Base-by-base conservation (phyloP, 2,888 invertebrate species). In the Strigamia transsilvanica region DNA sequence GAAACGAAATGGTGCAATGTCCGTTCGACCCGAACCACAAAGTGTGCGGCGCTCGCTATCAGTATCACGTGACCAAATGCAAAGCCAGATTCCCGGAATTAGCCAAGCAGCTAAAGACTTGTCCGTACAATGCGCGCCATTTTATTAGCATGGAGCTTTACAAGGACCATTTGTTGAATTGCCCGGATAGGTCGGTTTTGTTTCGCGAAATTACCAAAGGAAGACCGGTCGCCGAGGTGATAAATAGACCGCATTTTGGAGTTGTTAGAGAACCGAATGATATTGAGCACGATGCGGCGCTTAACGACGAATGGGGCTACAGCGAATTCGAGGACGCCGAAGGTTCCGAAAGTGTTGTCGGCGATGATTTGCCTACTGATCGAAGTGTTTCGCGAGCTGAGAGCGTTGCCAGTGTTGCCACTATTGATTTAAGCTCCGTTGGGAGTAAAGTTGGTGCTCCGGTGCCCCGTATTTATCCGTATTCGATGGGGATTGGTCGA, bases 121-220 rank as follows among this genome's bases (percentile, higher is more conserved):
- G 80, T 15, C 80, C 80, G 10, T 80, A 51, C 56, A 80, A 80
- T 18, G 56, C 46, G 5, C 41, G 23, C 18, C 80, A 80, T 51
- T 18, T 1, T 0, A 21, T 80, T 0, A 12, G 13, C 1, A 7
- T 42, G 9, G 80, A 42, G 10, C 2, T 27, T 0, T 80, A 23
- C 56, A 9, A 41, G 9, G 23, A 46, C 10, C 80, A 80, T 27
- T 2, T 80, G 4, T 10, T 23, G 23, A 21, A 18, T 0, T 80
- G 80, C 15, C 80, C 80, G 46, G 51, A 80, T 1, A 73, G 13
- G 15, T 12, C 23, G 2, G 23, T 13, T 27, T 32, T 73, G n/a
- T 73, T 73, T 10, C 23, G 10, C 6, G 32, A 27, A 32, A 73
- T 12, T 4, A 4, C 32, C 12, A 23, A 32, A 15, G 73, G 73